A percentile compares a stretch with the other conserved stretches of the same genome.
Evolutionary conservation across 2,888 invertebrate species (phyloP).

Genomic region (Pristionchus arcanus): DNA sequence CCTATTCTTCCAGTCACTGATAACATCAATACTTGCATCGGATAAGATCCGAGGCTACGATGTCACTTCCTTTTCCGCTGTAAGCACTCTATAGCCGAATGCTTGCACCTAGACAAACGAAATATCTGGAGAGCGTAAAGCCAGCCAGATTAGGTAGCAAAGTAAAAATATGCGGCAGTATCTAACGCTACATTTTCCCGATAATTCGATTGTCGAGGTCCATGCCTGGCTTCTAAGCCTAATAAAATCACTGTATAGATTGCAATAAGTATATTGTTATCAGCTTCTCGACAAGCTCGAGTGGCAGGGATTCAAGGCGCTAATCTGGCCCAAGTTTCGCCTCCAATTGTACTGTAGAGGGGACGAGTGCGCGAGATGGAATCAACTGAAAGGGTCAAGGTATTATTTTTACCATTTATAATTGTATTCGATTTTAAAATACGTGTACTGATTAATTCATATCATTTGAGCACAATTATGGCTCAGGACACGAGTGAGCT

Average conservation of each 20-base stretch:
- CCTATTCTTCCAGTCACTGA: neutral
- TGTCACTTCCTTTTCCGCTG: neutral
- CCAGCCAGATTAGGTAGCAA: too few species aligned
- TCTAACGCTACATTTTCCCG: too few species aligned
- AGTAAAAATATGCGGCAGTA: too few species aligned
- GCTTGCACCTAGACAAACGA: too few species aligned
- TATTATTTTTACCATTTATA: neutral
- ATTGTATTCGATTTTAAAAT: too few species aligned
- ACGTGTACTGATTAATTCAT: neutral
- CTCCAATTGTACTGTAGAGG: slow-evolving; percentile 19
- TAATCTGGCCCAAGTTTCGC: slow-evolving; percentile 39
- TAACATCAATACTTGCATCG: neutral
- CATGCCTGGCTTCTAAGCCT: too few species aligned
- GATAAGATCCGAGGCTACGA: neutral
- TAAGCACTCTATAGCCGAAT: neutral
- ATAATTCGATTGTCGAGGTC: too few species aligned
- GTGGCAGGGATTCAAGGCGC: neutral
- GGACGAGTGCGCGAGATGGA: slow-evolving; percentile 24
- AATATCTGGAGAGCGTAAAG: too few species aligned
- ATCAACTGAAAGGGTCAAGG: neutral
- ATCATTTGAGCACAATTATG: neutral
- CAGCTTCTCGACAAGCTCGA: slow-evolving; percentile 34
- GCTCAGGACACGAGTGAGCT: slow-evolving; percentile 11
- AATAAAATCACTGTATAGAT: too few species aligned
- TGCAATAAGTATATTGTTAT: too few species aligned